Evolutionary conservation across 2,797 vertebrate genomes (phyloP), one percentile per base, ranked within the genome.

Genomic region (Forpus xanthops): DNA sequence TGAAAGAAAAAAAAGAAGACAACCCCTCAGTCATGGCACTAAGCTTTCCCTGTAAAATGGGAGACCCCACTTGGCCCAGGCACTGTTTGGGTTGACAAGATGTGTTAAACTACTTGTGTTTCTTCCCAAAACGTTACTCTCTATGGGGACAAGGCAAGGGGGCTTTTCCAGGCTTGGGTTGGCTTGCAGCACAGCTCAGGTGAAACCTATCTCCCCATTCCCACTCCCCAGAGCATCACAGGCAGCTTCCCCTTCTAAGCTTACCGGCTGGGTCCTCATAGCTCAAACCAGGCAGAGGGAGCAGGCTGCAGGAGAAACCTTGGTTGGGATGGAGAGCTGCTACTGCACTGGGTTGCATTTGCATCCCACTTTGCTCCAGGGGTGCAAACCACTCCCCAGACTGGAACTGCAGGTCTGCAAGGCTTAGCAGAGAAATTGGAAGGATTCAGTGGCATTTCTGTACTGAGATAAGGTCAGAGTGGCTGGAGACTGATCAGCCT

Each of bases 151-250:
- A 49, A 64, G 31, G 31, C 2, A 6, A 80, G n/a, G 16, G 9
- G 6, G 15, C 4, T 74, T 67, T 83, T 52, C 24, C 0, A 5
- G 28, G 45, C 27, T 11, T 9, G 52, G 11, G 47, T 84, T 37
- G 42, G 50, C 37, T 61, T 31, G 11, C n/a, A 50, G 62, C 45
- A n/a, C 55, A 86, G 56, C 52, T 68, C 28, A 12, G 25, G 9
- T 19, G 41, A 58, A 25, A 15, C 8, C 12, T 11, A 2, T 8
- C 31, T 39, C 16, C 31, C 8, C 31, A 5, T 5, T 37, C 19
- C n/a, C 0, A 0, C 27, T 41, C 8, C 28, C 15, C 15, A 0
- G 0, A 6, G 66, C 37, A 49, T 39, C 3, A 11, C 27, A 70
- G 71, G 45, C 5, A 13, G 52, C 41, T 61, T 25, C 17, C 50